Conservation (phyloP, 1,140 invertebrate genomes). For the Diorhabda carinulata region DNA sequence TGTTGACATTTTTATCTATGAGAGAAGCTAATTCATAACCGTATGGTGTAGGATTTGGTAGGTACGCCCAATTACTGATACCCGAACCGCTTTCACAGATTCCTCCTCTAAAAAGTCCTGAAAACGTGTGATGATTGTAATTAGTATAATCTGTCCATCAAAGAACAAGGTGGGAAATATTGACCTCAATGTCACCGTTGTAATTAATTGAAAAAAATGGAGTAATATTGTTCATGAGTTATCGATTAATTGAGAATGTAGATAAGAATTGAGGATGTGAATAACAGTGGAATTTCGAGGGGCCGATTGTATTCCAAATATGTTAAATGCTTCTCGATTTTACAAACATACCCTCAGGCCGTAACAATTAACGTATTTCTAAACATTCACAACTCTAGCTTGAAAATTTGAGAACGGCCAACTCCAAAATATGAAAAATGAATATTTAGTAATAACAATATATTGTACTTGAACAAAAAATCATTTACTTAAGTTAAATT, state of each 20-base stretch:
- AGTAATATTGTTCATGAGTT: neutral
- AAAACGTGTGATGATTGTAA: conserved; percentile 6
- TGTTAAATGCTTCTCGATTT: neutral
- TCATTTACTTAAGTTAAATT: neutral
- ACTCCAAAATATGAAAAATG: neutral
- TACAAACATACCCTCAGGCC: neutral
- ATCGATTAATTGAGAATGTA: too few relatives aligned
- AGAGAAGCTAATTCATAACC: conserved; percentile 14
- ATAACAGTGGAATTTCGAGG: too few relatives aligned
- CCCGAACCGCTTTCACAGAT: conserved; percentile 30
- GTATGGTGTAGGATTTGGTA: conserved; percentile 22
- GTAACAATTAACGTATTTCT: conserved; percentile 4
- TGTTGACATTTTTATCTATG: conserved; percentile 8
- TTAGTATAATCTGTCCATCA: neutral
- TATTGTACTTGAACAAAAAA: neutral
- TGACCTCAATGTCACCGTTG: neutral
- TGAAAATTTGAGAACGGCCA: neutral
- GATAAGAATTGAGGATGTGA: too few relatives aligned
- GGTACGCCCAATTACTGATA: conserved; percentile 23
- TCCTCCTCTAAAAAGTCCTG: conserved; percentile 29
- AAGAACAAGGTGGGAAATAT: neutral
- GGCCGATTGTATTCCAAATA: neutral
- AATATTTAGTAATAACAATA: neutral
- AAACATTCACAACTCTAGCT: neutral
- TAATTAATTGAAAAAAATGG: neutral